A percentile compares a stretch with the other conserved stretches of the same genome.
These are phyloP conservation scores for Nipponia nippon DNA, from an alignment of 2,113 vertebrate species.

Conservation along the genomic window DNA sequence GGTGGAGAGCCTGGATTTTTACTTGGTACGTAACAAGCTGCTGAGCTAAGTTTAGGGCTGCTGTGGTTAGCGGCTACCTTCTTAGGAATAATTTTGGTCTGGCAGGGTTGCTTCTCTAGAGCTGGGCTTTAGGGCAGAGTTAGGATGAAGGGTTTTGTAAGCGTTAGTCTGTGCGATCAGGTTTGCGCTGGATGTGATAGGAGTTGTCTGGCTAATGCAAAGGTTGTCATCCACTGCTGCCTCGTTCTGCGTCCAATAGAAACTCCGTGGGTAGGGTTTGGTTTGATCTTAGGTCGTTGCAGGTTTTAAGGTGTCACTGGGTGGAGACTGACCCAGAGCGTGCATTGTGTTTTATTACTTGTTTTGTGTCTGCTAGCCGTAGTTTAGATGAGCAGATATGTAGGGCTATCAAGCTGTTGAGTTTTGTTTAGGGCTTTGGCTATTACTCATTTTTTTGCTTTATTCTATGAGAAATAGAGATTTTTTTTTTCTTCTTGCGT, in stretches of 20 bases:
- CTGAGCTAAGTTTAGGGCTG: background rate
- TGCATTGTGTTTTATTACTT: background rate
- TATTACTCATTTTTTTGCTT: background rate
- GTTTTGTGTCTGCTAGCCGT: background rate
- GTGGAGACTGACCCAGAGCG: background rate
- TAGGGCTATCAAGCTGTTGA: background rate
- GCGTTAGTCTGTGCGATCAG: background rate
- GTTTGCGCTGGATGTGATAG: background rate
- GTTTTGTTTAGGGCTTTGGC: background rate
- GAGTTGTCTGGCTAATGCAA: background rate
- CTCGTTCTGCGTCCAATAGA: fast-evolving
- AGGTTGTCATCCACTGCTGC: background rate
- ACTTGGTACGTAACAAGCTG: background rate
- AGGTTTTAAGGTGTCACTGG: background rate
- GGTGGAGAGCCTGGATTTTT: background rate
- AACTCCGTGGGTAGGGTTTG: background rate
- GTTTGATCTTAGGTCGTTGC: background rate
- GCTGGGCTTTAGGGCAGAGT: background rate
- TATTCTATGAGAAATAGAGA: background rate
- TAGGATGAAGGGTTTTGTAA: background rate
- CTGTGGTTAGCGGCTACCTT: background rate
- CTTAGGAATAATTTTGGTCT: background rate
- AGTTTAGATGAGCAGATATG: background rate
- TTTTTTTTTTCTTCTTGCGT: background rate
- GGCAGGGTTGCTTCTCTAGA: background rate